Evolutionary conservation across 1,140 invertebrate species (phyloP).

Genomic region (Agrypnia vestita): DNA sequence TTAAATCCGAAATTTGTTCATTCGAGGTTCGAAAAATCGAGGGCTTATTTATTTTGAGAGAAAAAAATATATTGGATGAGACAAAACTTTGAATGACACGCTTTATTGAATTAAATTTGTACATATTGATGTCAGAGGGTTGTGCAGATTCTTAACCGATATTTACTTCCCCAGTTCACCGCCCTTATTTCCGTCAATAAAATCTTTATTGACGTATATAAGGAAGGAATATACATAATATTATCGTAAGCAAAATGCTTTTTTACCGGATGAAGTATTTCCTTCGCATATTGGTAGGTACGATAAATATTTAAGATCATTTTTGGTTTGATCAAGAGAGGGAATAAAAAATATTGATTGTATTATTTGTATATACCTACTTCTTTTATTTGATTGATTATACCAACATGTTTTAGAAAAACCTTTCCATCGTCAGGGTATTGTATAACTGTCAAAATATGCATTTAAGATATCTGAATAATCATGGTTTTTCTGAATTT

Average conservation of each 20-base stretch:
- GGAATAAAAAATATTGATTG: too few species aligned
- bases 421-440: too few species aligned
- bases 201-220: slow-evolving; percentile 9
- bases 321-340: background rate
- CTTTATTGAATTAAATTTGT: slow-evolving; percentile 12
- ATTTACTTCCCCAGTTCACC: background rate
- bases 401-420: too few species aligned
- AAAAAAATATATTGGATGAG: background rate
- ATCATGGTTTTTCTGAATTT: too few species aligned
- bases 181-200: slow-evolving; percentile 5
- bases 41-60: background rate
- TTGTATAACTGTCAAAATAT: too few species aligned
- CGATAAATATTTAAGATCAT: too few species aligned
- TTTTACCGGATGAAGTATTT: background rate
- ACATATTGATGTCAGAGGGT: slow-evolving; percentile 6
- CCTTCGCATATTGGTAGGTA: background rate
- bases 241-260: slow-evolving; percentile 11
- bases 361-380: too few species aligned
- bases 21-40: too few species aligned
- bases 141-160: background rate
- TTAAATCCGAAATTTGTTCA: too few species aligned
- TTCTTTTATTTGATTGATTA: too few species aligned
- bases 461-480: too few species aligned
- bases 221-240: background rate
- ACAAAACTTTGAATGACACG: slow-evolving; percentile 9